Evolutionary conservation across 30 jellyfish, hydroid and myxozoan species (phyloP).

Genomic region (Aurelia sp.): DNA sequence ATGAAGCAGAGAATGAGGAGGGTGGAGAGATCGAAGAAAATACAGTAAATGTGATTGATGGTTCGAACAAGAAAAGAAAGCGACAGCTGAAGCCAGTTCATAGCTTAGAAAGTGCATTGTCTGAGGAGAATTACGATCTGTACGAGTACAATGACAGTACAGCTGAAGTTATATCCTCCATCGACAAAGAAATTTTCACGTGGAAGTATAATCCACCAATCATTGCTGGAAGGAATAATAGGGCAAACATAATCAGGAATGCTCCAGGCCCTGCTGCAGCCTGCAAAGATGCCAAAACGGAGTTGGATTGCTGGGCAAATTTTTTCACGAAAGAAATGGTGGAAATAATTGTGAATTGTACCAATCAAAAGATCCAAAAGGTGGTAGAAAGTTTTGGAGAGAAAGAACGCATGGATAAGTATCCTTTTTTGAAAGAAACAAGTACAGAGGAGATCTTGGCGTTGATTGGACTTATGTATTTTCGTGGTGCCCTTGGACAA

Average conservation of each 20-base stretch:
- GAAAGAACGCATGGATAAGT: neutral
- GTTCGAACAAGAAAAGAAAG: constrained; percentile 6
- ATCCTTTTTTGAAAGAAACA: too few relatives aligned
- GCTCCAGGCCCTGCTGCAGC: constrained; percentile 9
- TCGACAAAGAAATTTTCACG: constrained; percentile 2
- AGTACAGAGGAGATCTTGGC: too few relatives aligned
- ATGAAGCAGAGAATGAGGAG: neutral
- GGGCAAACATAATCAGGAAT: neutral
- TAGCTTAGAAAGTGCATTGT: neutral
- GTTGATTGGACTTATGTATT: too few relatives aligned
- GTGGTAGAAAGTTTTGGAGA: neutral
- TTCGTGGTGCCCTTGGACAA: too few relatives aligned
- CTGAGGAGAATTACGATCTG: neutral
- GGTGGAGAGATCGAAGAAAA: neutral
- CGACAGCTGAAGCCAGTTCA: neutral
- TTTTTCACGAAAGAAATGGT: neutral
- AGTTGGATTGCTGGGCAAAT: neutral
- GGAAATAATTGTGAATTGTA: neutral
- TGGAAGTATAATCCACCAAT: neutral
- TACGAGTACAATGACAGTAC: neutral
- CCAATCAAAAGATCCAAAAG: neutral
- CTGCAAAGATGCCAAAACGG: neutral
- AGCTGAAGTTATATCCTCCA: neutral
- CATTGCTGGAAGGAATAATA: constrained; percentile 10
- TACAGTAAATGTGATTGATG: neutral